Evolutionary conservation across 1,140 invertebrate genomes (phyloP), one percentile per base, ranked within the genome.

Genomic region (Bombus sibiricus): DNA sequence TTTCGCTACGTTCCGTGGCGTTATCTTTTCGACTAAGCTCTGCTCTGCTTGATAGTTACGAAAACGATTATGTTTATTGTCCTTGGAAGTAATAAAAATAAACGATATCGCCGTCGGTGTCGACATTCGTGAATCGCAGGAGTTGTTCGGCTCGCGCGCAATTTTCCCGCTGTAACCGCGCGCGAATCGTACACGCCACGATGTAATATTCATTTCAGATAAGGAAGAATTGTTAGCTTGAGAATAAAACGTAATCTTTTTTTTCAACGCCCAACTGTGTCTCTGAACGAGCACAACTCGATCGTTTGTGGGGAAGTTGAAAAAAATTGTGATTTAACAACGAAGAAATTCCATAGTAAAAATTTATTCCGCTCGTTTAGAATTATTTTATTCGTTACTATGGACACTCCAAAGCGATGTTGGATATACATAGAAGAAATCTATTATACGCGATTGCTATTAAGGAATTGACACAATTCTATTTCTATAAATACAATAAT

Each of bases 1-100:
- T 75, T 37, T 25, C 5, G 22, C 22, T 13, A 10, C 28, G n/a
- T 12, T 39, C 32, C n/a, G 3, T 32, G 53, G 22, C 43, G 12
- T 62, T 53, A 59, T n/a, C 41, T 82, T 59, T 34, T n/a, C 66
- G 66, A 34, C 28, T 28, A 43, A 47, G n/a, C 68, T 78, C 47
- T 59, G 32, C 68, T 10, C 64, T 53, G 41, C 72, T 86, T 71
- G 80, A 89, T 74, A 89, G 86, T 89, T 92, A 87, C 47, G 86
- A 89, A 89, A 90, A 91, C 86, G 88, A 84, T 90, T 91, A 92
- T 89, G 91, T 91, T 92, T 90, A 89, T 86, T 83, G 64, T 73
- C 72, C 34, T 59, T 81, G 47, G 77, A 83, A 72, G 71, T 68
- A 78, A 80, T 92, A 92, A 92, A 92, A 89, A 82, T 57, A 73